Conservation (phyloP, 2,797 vertebrate genomes). For the Melanotaenia pygmaea region DNA sequence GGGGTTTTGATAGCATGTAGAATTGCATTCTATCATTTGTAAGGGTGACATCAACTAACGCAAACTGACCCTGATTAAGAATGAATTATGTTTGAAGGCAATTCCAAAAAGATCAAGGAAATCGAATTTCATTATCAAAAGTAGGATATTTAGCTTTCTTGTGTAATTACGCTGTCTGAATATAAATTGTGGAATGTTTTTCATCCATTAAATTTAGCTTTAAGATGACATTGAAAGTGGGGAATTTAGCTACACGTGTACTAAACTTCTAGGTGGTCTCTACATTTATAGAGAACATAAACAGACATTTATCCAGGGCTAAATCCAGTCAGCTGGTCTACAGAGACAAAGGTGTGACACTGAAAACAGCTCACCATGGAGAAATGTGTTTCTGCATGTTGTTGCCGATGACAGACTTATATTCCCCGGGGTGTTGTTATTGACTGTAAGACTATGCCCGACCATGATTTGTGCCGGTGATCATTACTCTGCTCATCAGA, state of each 20-base stretch:
- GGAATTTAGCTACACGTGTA: conserved; percentile 4
- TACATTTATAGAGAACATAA: conserved; percentile 39
- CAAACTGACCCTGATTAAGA: neutral
- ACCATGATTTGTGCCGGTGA: neutral
- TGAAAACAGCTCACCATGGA: conserved; percentile 20
- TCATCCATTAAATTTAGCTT: conserved; percentile 4
- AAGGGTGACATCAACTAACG: neutral
- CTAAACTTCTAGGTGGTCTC: conserved; percentile 41
- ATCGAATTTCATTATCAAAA: neutral
- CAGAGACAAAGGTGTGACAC: conserved; percentile 50
- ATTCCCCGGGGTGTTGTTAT: neutral
- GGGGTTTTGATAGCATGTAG: too few species aligned
- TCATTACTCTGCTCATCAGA: neutral
- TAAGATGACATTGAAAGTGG: neutral
- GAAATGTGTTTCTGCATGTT: conserved; percentile 13
- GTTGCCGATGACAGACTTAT: conserved; percentile 1
- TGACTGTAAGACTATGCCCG: neutral
- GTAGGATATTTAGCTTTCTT: neutral
- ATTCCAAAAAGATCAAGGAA: neutral
- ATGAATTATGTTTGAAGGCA: neutral
- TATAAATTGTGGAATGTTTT: neutral
- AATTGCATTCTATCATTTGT: neutral
- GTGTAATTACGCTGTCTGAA: neutral
- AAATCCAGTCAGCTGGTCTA: conserved; percentile 25
- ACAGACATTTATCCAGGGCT: conserved; percentile 26